phyloP scores from a whole-genome alignment of 2,797 vertebrate genomes.

The Harpagifer antarcticus region DNA sequence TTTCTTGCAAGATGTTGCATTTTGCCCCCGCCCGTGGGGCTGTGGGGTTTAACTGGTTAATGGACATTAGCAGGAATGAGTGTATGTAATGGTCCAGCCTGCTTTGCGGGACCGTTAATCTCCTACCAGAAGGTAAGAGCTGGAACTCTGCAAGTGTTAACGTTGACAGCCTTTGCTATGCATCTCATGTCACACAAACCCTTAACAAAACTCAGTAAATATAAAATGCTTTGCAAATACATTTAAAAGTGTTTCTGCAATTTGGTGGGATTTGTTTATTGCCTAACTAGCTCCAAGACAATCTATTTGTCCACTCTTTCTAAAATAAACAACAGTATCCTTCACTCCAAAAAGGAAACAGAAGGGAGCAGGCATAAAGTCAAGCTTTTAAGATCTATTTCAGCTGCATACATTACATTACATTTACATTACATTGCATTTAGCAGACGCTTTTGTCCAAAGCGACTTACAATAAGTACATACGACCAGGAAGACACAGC shows the following conservation, averaged over 20 bases:
- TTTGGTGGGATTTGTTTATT: slow-evolving; percentile 26
- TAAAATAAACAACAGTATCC: slow-evolving; percentile 50
- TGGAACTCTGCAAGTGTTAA: too few species aligned
- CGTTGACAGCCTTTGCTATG: not conserved
- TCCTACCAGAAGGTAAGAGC: too few species aligned
- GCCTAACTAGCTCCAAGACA: slow-evolving; percentile 46
- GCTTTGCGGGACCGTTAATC: too few species aligned
- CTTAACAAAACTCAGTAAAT: not conserved
- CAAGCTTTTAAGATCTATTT: slow-evolving; percentile 38
- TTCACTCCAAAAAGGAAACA: slow-evolving; percentile 35
- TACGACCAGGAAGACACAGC: too few species aligned
- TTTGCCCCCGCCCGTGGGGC: too few species aligned
- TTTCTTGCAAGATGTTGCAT: too few species aligned
- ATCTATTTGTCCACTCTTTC: slow-evolving; percentile 31
- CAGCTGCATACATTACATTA: slow-evolving; percentile 42
- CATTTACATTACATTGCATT: too few species aligned
- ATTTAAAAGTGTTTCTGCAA: slow-evolving; percentile 21
- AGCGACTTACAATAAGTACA: too few species aligned
- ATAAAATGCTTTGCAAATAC: not conserved
- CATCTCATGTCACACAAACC: slow-evolving; percentile 6
- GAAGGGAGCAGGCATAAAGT: slow-evolving; percentile 44
- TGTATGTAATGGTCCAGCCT: too few species aligned
- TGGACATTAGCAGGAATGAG: too few species aligned
- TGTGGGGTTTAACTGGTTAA: too few species aligned
- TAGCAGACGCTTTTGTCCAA: too few species aligned